Base-by-base conservation (phyloP, 2,797 vertebrate species). In the Rhyacichthys aspro region DNA sequence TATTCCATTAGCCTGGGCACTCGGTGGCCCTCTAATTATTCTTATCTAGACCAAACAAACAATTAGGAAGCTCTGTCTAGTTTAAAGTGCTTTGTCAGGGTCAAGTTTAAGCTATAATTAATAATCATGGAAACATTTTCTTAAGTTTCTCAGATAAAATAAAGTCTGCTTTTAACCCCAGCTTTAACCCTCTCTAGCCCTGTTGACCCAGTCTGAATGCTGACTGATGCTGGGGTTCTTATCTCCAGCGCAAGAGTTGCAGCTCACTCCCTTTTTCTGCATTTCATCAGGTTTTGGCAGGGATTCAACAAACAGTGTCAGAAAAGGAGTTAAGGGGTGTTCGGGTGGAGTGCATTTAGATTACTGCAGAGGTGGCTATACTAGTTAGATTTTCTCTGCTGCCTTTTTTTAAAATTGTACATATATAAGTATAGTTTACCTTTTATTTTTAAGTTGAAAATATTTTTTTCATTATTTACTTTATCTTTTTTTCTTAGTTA, bases 251-350 rank as follows among this genome's bases (percentile, higher is more conserved):
- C 1, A 49, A 62, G 43, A n/a, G n/a, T n/a, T 63, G 55, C 28
- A 0, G 11, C 58, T 78, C 70, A 76, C 79, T 83, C 81, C 80
- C 72, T 65, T 23, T 52, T 59, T 82, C 81, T 84, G 83, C 23
- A 67, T 65, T 60, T 71, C 65, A 67, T 86, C 79, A 68, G 33
- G 43, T 88, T 60, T 72, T 86, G 74, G 75, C 69, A 77, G 49
- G 14, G 18, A 12, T 76, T 68, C 59, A 81, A 43, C 36, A 68
- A 75, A 56, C 2, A 5, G 42, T 50, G 59, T 72, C 48, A 60
- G 45, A 43, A 23, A 9, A 15, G 9, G 48, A 37, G 48, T 37
- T 43, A n/a, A 18, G 18, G 19, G 16, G 47, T 28, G 23, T 28
- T 28, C 7, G 33, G 23, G 7, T 11, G 15, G 47, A 17, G 17